Base-by-base conservation (phyloP, 2,888 invertebrate genomes). In the Adelognathus sp. region DNA sequence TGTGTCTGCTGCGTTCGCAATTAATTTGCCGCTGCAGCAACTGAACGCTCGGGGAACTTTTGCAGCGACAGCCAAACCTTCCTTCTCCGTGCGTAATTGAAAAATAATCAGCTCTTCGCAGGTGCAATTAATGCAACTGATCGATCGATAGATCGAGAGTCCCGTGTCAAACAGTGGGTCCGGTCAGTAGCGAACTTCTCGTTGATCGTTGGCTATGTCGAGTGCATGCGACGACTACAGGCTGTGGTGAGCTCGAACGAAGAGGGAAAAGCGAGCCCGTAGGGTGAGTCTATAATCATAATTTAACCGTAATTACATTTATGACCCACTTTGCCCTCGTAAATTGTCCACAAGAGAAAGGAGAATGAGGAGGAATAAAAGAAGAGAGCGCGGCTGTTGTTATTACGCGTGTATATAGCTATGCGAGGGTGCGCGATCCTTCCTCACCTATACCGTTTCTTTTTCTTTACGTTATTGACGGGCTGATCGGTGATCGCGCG, bases 231-330 rank as follows among this genome's bases (percentile, higher is more conserved):
- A 27, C 41, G 46, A 46, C 46, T 64, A 41, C 27, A n/a, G n/a
- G 44, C 11, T 56, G 44, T 16, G n/a, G 64, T 46, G 50, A 61
- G 52, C 39, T 16, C 21, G 52, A 39, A 46, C 46, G 56, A 31
- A 58, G 21, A 46, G 60, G 46, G 56, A 64, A 66, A 44, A 46
- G 39, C 16, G 54, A 76, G 69, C 27, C 67, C 58, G 79, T 77
- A 78, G 84, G 84, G 85, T 88, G 86, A 86, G 87, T 89, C 85
- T 89, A 88, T 90, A 89, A 89, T 89, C 89, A 90, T 89, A 87
- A 89, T 90, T 89, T 87, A 86, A 85, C 83, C 87, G 84, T 89
- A 89, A 90, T 90, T 89, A 90, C 89, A 90, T 90, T 90, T 90
- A 90, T 88, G 89, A 88, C 86, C 88, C 89, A 90, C 86, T 90